Evolutionary conservation across 1,140 invertebrate genomes (phyloP), one percentile per base, ranked within the genome.

Genomic region (Batillaria attramentaria): DNA sequence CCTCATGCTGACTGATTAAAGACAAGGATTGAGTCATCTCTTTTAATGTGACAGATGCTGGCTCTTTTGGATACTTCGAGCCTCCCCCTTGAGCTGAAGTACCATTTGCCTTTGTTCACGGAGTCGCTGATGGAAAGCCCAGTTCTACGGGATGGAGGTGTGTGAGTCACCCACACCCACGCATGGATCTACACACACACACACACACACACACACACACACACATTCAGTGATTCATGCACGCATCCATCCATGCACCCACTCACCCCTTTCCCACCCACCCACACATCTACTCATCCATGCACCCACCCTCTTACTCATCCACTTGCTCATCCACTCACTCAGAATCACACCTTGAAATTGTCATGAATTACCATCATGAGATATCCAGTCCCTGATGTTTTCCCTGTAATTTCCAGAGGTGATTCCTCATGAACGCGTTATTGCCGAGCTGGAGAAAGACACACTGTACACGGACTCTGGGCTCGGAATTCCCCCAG

Each of bases 401-500:
- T 35, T 41, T 31, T 41, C 69, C 31, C 39, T 72, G 18, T 41
- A 18, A 20, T 39, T 41, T 31, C n/a, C n/a, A n/a, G n/a, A n/a
- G n/a, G n/a, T n/a, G n/a, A n/a, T n/a, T n/a, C n/a, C 87, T 24
- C 89, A 91, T 89, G 94, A 96, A 86, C 92, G 94, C 16, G 93
- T 97, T 37, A 94, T 97, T n/a, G 92, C 93, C 1, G 92, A 94
- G 87, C 92, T 96, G 5, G 94, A 96, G 86, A 91, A 92, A 73
- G 95, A 97, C 84, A 95, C 95, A 0, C 92, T 96, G 31, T 89
- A 89, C 33, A 92, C 92, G 83, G 87, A 85, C n/a, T 91, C 92
- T 42, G 88, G 91, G n/a, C 87, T 96, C 6, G 95, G 95, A 18
- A 88, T 95, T 42, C 91, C 92, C 18, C 87, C 88, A 43, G 83